phyloP scores from a whole-genome alignment of 2,888 invertebrate species.

The Sarcophaga carnaria region DNA sequence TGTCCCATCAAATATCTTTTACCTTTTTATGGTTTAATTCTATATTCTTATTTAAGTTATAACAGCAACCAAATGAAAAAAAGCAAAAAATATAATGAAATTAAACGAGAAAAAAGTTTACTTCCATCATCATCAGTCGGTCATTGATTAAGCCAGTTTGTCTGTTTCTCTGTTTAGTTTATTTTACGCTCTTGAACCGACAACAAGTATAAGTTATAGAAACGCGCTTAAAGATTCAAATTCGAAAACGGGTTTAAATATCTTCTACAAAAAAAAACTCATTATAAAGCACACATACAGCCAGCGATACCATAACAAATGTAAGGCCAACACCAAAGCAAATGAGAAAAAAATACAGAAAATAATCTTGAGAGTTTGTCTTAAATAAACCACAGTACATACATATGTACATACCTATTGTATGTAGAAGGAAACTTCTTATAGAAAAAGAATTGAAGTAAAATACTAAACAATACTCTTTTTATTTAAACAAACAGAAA shows the following conservation, averaged over 20 bases:
- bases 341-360: slow-evolving; percentile 44
- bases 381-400: slow-evolving; percentile 1
- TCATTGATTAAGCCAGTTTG: slow-evolving; percentile 44
- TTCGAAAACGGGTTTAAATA: slow-evolving; percentile 65
- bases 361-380: slow-evolving; percentile 58
- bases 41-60: slow-evolving; percentile 45
- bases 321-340: slow-evolving; percentile 51
- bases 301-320: slow-evolving; percentile 36
- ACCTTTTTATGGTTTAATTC: slow-evolving; percentile 33
- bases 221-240: slow-evolving; percentile 54
- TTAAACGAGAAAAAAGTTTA: slow-evolving; percentile 21
- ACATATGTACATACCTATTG: too few species aligned
- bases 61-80: slow-evolving; percentile 12
- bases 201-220: slow-evolving; percentile 50
- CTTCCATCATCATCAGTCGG: slow-evolving; percentile 42
- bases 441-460: slow-evolving; percentile 40
- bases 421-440: too few species aligned
- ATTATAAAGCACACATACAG: neutral
- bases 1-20: neutral
- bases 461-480: slow-evolving; percentile 8
- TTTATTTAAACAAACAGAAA: neutral
- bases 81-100: neutral
- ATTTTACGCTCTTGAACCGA: slow-evolving; percentile 63
- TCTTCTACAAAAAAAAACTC: slow-evolving; percentile 28
- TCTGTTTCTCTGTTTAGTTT: slow-evolving; percentile 63